Evolutionary conservation across 2,797 vertebrate genomes (phyloP), one percentile per base, ranked within the genome.

Genomic region (Poliocrania exsul): DNA sequence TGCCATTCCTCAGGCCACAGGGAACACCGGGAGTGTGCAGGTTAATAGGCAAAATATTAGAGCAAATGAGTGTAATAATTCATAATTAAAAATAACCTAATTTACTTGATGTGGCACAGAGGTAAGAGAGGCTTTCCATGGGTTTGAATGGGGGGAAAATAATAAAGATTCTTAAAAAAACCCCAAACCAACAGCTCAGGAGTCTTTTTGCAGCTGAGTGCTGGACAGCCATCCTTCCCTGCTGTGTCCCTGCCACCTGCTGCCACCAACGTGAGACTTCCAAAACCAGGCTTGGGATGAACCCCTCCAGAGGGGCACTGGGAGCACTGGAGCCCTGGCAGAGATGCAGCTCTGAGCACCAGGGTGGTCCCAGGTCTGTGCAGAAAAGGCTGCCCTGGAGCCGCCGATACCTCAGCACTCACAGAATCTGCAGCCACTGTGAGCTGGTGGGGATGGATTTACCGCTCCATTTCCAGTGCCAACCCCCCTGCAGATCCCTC

Each of bases 391-490:
- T 46, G 24, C 54, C 16, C 33, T 12, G 5, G 6, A n/a, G 31
- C 14, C 0, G 1, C 17, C 3, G 40, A 35, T 5, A 5, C 28
- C 1, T 5, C 37, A 33, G 69, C 4, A 0, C 13, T 3, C 2
- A 7, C 10, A 18, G 50, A 29, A 24, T 0, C 58, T 16, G 8
- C n/a, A 18, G 62, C 38, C 31, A 1, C 50, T 1, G 4, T 0
- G 6, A 6, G n/a, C 54, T 1, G 2, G 11, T 1, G 5, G 47
- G 65, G 57, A 24, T 15, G 86, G 40, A 15, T 47, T 24, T 31
- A 31, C 33, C 3, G 19, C 70, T 51, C 21, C 21, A 0, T 26
- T 3, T 3, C 56, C 19, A 78, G 3, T 3, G 18, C 42, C 11
- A 26, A 3, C 7, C 37, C 33, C 42, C 3, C 0, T 4, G 24